These are phyloP conservation scores for Cryptocephalus primarius DNA, from an alignment of 2,888 invertebrate genomes.

Conservation along the genomic window DNA sequence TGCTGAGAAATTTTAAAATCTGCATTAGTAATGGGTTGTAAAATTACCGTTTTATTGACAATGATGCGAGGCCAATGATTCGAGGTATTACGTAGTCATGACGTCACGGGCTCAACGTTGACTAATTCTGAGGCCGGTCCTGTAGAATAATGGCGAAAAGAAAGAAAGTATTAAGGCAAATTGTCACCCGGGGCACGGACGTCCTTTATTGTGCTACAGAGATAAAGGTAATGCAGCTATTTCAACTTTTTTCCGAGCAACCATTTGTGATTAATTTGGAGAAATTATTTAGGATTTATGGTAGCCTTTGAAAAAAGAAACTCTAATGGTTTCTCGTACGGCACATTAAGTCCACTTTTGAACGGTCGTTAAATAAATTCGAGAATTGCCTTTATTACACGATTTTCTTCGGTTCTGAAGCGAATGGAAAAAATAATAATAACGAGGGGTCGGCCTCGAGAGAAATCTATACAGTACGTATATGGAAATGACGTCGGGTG, in stretches of 20 bases:
- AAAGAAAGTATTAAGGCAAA: conserved; percentile 21
- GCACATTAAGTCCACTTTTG: conserved; percentile 10
- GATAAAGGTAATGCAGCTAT: conserved; percentile 20
- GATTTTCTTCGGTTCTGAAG: too few species aligned
- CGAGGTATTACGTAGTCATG: too few species aligned
- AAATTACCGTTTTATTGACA: too few species aligned
- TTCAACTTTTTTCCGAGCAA: conserved; percentile 10
- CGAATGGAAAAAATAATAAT: not conserved
- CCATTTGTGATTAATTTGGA: conserved; percentile 12
- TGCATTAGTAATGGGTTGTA: too few species aligned
- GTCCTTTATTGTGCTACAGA: conserved; percentile 21
- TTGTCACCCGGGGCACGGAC: conserved; percentile 23
- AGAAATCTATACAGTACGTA: too few species aligned
- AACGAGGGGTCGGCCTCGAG: too few species aligned
- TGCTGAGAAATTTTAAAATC: too few species aligned
- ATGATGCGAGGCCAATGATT: too few species aligned
- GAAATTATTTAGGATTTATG: conserved; percentile 17
- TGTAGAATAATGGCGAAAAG: not conserved
- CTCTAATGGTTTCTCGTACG: conserved; percentile 12
- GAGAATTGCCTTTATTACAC: too few species aligned
- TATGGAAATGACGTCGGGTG: too few species aligned
- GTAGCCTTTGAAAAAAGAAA: conserved; percentile 9
- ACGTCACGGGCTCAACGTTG: too few species aligned
- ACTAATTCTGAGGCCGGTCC: not conserved
- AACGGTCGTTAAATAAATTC: conserved; percentile 7